These are phyloP conservation scores for Lingula anatina DNA, from an alignment of 2,888 invertebrate genomes.

Conservation along the genomic window DNA sequence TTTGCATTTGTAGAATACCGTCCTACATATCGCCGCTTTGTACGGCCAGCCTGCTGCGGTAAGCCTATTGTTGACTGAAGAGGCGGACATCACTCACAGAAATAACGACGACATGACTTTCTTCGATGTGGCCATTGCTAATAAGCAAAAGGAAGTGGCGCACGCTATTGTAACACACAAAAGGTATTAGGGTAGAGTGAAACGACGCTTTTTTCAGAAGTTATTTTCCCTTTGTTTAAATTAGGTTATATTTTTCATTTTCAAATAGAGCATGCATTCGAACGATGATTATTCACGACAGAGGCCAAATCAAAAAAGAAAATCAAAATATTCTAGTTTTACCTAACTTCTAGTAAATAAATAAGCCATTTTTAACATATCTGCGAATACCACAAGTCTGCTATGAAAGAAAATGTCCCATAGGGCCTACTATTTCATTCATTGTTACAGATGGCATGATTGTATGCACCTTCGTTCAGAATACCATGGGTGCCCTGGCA, in stretches of 20 bases:
- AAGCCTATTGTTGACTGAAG: slow-evolving; percentile 70
- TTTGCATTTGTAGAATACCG: slow-evolving; percentile 65
- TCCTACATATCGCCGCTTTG: slow-evolving; percentile 78
- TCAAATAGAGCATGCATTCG: not conserved
- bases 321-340: no score
- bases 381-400: no score
- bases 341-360: no score
- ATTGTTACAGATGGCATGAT: slow-evolving; percentile 41
- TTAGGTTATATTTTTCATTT: not conserved
- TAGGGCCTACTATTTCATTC: no score
- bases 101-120: slow-evolving; percentile 77
- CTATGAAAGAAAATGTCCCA: no score
- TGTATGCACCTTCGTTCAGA: slow-evolving; percentile 25
- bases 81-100: slow-evolving; percentile 58
- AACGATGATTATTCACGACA: no score
- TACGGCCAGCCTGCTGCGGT: slow-evolving; percentile 77
- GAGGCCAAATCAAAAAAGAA: no score
- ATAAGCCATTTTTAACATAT: no score
- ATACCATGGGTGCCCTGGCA: slow-evolving; percentile 27
- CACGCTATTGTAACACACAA: slow-evolving; percentile 72
- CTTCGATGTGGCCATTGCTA: slow-evolving; percentile 86
- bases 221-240: not conserved
- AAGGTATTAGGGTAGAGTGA: slow-evolving; percentile 41
- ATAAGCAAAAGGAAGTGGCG: slow-evolving; percentile 79
- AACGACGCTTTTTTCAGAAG: not conserved